Evolutionary conservation across 2,888 invertebrate genomes (phyloP).

Genomic region (Drosophila ustulata): DNA sequence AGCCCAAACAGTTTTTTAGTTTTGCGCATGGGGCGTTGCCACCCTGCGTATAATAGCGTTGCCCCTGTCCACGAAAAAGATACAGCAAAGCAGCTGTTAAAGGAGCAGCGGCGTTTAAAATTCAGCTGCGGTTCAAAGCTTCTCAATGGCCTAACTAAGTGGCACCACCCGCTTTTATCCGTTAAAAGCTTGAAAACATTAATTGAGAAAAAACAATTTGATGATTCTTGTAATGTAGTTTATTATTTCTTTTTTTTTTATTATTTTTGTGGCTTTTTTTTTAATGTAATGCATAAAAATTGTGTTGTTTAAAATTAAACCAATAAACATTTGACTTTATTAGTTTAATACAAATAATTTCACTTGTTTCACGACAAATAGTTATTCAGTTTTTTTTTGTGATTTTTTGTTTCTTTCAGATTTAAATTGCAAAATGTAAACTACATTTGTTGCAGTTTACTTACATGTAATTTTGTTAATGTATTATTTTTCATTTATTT

Average conservation of each 20-base stretch:
- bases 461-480: conserved; percentile 36
- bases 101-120: no score
- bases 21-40: conserved; percentile 56
- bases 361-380: conserved; percentile 61
- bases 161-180: background rate
- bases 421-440: conserved; percentile 64
- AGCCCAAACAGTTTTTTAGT: conserved; percentile 39
- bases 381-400: conserved; percentile 48
- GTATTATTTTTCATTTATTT: conserved; percentile 26
- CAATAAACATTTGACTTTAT: conserved; percentile 74
- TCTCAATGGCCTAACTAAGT: background rate
- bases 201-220: background rate
- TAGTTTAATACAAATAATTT: conserved; percentile 74
- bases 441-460: conserved; percentile 53
- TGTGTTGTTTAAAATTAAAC: conserved; percentile 71
- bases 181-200: background rate
- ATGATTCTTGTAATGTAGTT: conserved; percentile 51
- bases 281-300: conserved; percentile 75
- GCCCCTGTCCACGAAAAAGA: conserved; percentile 30
- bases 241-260: conserved; percentile 42
- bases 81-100: conserved; percentile 27
- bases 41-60: conserved; percentile 17
- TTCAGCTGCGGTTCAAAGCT: no score
- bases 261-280: conserved; percentile 55
- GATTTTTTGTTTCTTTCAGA: conserved; percentile 41